Evolutionary conservation across 2,113 vertebrate genomes (phyloP), one percentile per base, ranked within the genome.

Genomic region (Polypterus senegalus): DNA sequence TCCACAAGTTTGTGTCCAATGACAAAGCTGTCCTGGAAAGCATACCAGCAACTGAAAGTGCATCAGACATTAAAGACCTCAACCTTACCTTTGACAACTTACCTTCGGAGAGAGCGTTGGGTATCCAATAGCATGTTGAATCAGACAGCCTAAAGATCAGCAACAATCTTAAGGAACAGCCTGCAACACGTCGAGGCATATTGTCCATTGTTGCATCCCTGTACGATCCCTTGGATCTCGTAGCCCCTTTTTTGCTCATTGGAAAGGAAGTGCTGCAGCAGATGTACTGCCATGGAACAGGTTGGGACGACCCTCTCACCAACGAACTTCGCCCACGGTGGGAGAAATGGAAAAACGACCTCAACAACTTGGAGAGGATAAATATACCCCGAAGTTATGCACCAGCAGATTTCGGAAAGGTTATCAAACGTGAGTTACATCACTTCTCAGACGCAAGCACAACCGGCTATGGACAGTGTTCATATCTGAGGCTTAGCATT

Each of bases 331-430:
- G 47, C 49, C 48, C 55, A 8, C 60, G 7, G 57, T 65, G 66
- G 66, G 61, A 67, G 55, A 58, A 57, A 7, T 67, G 66, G 66
- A 43, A 63, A 5, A 52, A 54, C 59, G 66, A 67, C 61, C 61
- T 63, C 27, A 56, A 63, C 55, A 63, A 51, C 44, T 48, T 63
- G 57, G 49, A 57, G 49, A 49, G 10, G 46, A 58, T 63, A 63
- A 56, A 54, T 44, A 62, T 62, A 11, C 51, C n/a, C 5, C 45
- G 61, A 9, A 54, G 61, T 52, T 62, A 54, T 8, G 8, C 48
- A 55, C 45, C 61, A 47, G 51, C 61, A 8, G 55, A 9, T 43
- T 54, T 62, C 61, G 55, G 47, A 47, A 46, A 62, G 7, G 49
- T 62, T 44, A 61, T 48, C 51, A 27, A n/a, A 5, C 54, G 54